phyloP scores from a whole-genome alignment of 2,113 vertebrate species.

The Triplophysa dalaica region DNA sequence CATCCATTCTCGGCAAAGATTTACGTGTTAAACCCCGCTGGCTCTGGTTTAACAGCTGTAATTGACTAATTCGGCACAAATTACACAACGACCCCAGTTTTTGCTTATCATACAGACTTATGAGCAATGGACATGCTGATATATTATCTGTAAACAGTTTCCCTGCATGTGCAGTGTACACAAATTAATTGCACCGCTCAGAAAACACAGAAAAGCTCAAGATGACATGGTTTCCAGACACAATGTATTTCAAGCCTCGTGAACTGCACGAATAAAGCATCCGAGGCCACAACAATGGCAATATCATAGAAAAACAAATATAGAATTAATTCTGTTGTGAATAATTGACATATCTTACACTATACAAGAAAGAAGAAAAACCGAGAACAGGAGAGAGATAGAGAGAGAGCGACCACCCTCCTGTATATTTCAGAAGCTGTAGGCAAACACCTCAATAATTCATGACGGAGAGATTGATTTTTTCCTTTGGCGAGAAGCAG shows the following conservation, averaged over 20 bases:
- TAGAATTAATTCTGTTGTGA: conserved; percentile 10
- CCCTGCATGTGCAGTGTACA: neutral
- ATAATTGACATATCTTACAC: conserved; percentile 40
- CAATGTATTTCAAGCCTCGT: neutral
- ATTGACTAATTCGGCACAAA: conserved; percentile 46
- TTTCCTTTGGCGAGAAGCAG: conserved; percentile 51
- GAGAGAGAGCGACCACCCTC: conserved; percentile 47
- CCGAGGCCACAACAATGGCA: neutral
- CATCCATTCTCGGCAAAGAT: conserved; percentile 5
- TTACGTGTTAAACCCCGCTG: conserved; percentile 22
- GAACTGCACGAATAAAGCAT: conserved; percentile 18
- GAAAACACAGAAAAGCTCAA: conserved; percentile 11
- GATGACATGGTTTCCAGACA: neutral
- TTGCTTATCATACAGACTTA: conserved; percentile 22
- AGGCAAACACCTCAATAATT: conserved; percentile 83
- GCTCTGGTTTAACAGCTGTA: conserved; percentile 42
- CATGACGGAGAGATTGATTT: conserved; percentile 72
- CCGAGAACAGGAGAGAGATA: conserved; percentile 42
- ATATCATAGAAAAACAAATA: conserved; percentile 18
- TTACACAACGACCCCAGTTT: conserved; percentile 34
- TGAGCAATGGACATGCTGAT: conserved; percentile 13
- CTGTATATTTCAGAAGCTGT: conserved; percentile 73
- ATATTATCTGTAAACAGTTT: conserved; percentile 36
- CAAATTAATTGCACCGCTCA: neutral
- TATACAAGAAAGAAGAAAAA: conserved; percentile 30